Evolutionary conservation across 2,888 invertebrate genomes (phyloP).

Genomic region (Bembecia ichneumoniformis): DNA sequence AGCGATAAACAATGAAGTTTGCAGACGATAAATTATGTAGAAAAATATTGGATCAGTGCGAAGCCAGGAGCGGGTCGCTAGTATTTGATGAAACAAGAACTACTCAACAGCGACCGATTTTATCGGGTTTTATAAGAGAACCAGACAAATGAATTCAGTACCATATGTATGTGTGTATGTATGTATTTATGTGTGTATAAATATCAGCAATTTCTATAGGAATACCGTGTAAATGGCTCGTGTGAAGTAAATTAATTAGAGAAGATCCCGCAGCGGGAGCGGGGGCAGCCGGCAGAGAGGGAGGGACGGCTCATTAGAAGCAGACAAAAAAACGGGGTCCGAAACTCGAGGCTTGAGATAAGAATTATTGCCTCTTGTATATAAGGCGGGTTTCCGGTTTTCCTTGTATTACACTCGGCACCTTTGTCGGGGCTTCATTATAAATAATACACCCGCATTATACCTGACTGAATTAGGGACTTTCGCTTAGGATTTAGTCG

Average conservation of each 20-base stretch:
- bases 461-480: no score
- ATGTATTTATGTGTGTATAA: neutral
- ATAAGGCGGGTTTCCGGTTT: neutral
- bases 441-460: neutral
- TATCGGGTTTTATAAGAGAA: no score
- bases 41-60: no score
- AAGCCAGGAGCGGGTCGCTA: no score
- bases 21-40: no score
- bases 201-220: constrained; percentile 4
- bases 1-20: no score
- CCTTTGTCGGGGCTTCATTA: neutral
- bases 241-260: constrained; percentile 17
- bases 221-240: constrained; percentile 11
- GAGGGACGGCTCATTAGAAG: constrained; percentile 11
- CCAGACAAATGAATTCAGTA: no score
- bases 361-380: constrained; percentile 10
- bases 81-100: no score
- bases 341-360: constrained; percentile 8
- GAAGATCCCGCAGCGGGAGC: neutral
- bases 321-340: constrained; percentile 11
- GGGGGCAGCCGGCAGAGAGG: constrained; percentile 1
- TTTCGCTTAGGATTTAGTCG: no score
- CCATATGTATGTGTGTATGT: no score
- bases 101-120: no score
- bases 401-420: neutral